These are phyloP conservation scores for Cephus rjabovi DNA, from an alignment of 2,888 invertebrate species.

Conservation along the genomic window DNA sequence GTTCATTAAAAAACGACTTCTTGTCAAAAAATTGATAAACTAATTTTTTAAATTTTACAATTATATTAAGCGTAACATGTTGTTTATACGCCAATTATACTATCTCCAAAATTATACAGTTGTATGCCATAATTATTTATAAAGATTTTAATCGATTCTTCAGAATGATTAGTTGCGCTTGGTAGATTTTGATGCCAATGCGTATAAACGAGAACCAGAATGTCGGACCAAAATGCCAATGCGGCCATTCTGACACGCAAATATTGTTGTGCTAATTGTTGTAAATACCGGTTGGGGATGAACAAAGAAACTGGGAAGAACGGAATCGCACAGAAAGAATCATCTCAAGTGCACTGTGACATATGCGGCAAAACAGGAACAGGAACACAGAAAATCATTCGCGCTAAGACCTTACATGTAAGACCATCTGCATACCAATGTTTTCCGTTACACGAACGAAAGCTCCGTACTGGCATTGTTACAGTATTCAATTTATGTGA, in stretches of 20 bases:
- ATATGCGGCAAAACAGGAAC: conserved; percentile 14
- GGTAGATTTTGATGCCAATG: conserved; percentile 43
- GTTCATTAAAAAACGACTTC: background rate
- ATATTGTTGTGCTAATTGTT: conserved; percentile 25
- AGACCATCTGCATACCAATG: background rate
- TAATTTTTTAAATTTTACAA: background rate
- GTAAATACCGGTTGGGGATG: conserved; percentile 19
- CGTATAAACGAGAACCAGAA: conserved; percentile 43
- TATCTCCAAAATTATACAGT: background rate
- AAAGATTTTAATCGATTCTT: background rate
- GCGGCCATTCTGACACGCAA: conserved; percentile 33
- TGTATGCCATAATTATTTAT: background rate
- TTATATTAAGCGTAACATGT: background rate
- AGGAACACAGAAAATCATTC: background rate
- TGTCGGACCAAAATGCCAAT: conserved; percentile 53
- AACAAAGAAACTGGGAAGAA: conserved; percentile 13
- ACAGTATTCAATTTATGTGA: background rate
- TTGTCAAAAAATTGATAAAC: background rate
- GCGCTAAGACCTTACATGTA: background rate
- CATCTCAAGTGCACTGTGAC: conserved; percentile 24
- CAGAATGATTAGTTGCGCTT: conserved; percentile 8
- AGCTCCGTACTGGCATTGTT: background rate
- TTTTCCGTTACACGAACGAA: background rate
- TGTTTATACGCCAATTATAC: background rate
- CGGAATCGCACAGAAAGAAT: background rate